Evolutionary conservation across 2,113 vertebrate genomes (phyloP), one percentile per base, ranked within the genome.

Genomic region (Penelope pileata): DNA sequence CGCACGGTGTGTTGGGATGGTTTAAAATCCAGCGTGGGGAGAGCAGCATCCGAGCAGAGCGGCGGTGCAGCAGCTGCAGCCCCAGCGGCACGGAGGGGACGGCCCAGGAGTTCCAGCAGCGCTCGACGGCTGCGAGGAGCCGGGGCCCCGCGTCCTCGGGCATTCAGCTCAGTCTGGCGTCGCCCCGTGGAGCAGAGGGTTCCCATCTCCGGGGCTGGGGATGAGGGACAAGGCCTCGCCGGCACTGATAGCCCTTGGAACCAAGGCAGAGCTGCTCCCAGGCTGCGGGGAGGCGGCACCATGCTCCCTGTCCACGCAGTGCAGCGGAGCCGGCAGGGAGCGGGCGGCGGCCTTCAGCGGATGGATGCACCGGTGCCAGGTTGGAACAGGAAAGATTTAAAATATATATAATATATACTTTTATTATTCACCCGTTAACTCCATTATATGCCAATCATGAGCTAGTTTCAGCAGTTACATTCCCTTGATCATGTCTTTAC

Each of bases 371-470:
- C 95, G 83, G 91, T 62, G 92, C 82, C 97, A 97, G 95, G 87
- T 81, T 88, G 97, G 94, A 96, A 98, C 95, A 97, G 93, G 96
- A 98, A 96, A 96, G 88, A 96, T 97, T 97, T 98, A 98, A 98
- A 97, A 98, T 98, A 97, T 97, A 97, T 98, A 98, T 97, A 98
- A 97, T 98, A 98, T 98, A 98, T 97, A 98, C 86, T 98, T 98
- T 98, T 98, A 98, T 98, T 98, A 97, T 98, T 98, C 97, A 98
- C 98, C 98, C 98, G 97, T 98, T 94, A 98, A 97, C 96, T 98
- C 98, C 98, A 98, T 97, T 96, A 95, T 97, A 97, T 72, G 97
- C 97, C 97, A 98, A 98, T 98, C 95, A 96, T 54, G 92, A 98
- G 94, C 98, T 97, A 96, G 97, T 94, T 97, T 97, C 98, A 97